phyloP scores from a whole-genome alignment of 2,797 vertebrate species.

The Gadopsis bispinosus region DNA sequence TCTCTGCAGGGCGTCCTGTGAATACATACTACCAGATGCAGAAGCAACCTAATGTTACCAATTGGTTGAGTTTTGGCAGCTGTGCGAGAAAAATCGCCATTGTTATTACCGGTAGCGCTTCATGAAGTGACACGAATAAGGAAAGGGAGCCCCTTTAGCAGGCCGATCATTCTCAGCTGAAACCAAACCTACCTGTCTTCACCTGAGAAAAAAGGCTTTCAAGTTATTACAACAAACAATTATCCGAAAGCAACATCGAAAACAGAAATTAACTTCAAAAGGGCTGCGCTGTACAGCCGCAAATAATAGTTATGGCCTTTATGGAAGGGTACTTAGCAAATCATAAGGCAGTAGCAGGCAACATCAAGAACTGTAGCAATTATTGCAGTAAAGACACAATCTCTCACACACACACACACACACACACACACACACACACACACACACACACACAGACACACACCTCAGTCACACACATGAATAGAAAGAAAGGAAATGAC shows the following conservation, averaged over 20 bases:
- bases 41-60: slow-evolving; percentile 4
- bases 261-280: slow-evolving; percentile 67
- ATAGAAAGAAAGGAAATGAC: slow-evolving; percentile 78
- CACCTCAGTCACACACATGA: slow-evolving; percentile 62
- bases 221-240: slow-evolving; percentile 40
- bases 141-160: slow-evolving; percentile 1
- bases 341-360: slow-evolving; percentile 76
- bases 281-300: slow-evolving; percentile 56
- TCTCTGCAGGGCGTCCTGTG: slow-evolving; percentile 42
- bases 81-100: slow-evolving; percentile 10
- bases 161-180: slow-evolving; percentile 8
- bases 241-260: slow-evolving; percentile 31
- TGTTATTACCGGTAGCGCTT: slow-evolving; percentile 2
- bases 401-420: slow-evolving; percentile 16
- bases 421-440: slow-evolving; percentile 1
- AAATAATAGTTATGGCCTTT: slow-evolving; percentile 83
- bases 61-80: slow-evolving; percentile 14
- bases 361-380: slow-evolving; percentile 53
- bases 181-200: slow-evolving; percentile 55
- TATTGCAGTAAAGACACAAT: slow-evolving; percentile 51
- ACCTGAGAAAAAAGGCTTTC: slow-evolving; percentile 21
- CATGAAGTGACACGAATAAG: slow-evolving; percentile 12
- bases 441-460: slow-evolving; percentile 25
- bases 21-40: slow-evolving; percentile 25
- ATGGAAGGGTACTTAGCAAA: slow-evolving; percentile 79